Conservation (phyloP, 2,113 vertebrate species). For the Mus spicilegus region DNA sequence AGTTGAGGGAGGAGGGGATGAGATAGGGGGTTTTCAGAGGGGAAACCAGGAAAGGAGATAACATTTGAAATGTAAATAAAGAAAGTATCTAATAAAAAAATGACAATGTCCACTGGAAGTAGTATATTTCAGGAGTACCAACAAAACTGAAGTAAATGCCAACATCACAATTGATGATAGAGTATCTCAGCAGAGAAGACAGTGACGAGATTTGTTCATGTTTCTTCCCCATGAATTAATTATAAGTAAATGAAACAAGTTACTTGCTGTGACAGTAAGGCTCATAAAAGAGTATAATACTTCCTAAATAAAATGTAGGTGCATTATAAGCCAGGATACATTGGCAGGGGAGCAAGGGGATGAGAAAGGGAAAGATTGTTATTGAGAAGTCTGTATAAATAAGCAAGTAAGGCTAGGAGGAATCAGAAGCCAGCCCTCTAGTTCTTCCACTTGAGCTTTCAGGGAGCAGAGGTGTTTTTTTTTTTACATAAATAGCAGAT, state of each 20-base stretch:
- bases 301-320: slow-evolving; percentile 49
- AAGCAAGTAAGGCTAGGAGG: background rate
- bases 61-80: too few relatives aligned
- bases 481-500: background rate
- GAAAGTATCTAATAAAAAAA: background rate
- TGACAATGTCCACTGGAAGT: background rate
- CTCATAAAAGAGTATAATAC: slow-evolving; percentile 20
- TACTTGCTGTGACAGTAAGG: slow-evolving; percentile 26
- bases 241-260: slow-evolving; percentile 40
- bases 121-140: slow-evolving; percentile 29
- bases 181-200: slow-evolving; percentile 37
- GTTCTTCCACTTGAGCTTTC: background rate
- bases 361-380: background rate
- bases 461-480: background rate
- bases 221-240: slow-evolving; percentile 47
- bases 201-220: slow-evolving; percentile 24
- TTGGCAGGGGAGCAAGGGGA: background rate
- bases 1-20: too few relatives aligned
- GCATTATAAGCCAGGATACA: slow-evolving; percentile 41
- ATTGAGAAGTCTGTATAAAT: slow-evolving; percentile 4
- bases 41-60: too few relatives aligned
- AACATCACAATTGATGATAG: slow-evolving; percentile 12
- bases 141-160: slow-evolving; percentile 19
- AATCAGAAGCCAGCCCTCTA: background rate
- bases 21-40: too few relatives aligned